Evolutionary conservation across 1,140 invertebrate species (phyloP).

Genomic region (Meloidogyne floridensis): DNA sequence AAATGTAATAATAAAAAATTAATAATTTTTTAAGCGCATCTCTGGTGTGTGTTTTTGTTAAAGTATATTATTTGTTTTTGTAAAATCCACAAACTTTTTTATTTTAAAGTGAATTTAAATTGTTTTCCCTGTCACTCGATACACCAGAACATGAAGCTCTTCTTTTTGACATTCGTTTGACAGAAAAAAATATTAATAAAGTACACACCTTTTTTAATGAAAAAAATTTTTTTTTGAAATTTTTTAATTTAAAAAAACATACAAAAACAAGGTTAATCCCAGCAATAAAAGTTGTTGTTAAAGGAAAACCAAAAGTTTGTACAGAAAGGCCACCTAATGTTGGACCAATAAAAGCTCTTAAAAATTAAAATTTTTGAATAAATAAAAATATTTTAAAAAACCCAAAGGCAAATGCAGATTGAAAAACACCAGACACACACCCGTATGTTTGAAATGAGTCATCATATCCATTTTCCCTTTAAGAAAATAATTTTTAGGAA

Average conservation of each 20-base stretch:
- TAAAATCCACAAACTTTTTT: conserved; percentile 25
- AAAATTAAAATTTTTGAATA: conserved; percentile 13
- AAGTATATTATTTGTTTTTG: background rate
- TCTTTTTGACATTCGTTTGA: conserved; percentile 18
- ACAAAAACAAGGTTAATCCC: conserved; percentile 59
- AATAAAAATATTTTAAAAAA: conserved; percentile 23
- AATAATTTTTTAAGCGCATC: background rate
- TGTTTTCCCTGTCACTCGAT: conserved; percentile 16
- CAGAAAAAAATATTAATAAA: conserved; percentile 18
- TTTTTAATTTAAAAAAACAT: conserved; percentile 61
- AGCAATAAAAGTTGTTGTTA: conserved; percentile 63
- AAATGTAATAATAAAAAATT: background rate
- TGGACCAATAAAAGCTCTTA: conserved; percentile 58
- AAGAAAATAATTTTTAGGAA: background rate
- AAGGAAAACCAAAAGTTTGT: conserved; percentile 57
- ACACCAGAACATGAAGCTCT: conserved; percentile 10
- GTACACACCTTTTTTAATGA: conserved; percentile 17
- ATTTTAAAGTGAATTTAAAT: conserved; percentile 53
- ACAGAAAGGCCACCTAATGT: conserved; percentile 61
- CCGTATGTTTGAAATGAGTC: conserved; percentile 65
- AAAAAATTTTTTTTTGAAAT: background rate
- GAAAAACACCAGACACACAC: conserved; percentile 64
- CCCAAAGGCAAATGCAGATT: conserved; percentile 64
- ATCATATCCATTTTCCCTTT: conserved; percentile 56
- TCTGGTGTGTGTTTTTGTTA: background rate